A percentile compares a stretch with the other conserved stretches of the same genome.
Conservation (phyloP, 2,797 vertebrate genomes). For the Alfaro cultratus region DNA sequence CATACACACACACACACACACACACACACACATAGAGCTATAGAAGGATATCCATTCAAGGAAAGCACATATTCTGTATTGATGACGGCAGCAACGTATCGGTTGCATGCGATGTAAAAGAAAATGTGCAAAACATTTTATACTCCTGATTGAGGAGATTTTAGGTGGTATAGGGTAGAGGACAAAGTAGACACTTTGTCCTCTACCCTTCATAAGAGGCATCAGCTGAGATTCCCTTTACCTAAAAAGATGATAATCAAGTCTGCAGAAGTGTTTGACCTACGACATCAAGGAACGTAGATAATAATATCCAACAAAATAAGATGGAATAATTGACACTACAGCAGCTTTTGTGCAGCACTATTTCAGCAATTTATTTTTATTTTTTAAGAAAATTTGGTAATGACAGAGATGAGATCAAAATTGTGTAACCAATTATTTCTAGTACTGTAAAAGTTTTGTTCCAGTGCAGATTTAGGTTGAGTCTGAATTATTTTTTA, state of each 20-base stretch:
- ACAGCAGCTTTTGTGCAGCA: background rate
- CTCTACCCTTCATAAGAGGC: background rate
- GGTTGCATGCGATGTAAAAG: background rate
- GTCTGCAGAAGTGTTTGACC: background rate
- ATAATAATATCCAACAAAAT: background rate
- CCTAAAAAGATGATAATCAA: background rate
- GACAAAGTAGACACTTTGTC: background rate
- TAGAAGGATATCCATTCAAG: conserved; percentile 59
- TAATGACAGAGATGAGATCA: background rate
- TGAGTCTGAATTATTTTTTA: background rate
- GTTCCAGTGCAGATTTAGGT: background rate
- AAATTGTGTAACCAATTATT: background rate
- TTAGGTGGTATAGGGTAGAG: background rate
- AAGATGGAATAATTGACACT: background rate
- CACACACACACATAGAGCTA: conserved; percentile 22
- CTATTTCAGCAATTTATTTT: background rate
- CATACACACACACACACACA: conserved; percentile 4
- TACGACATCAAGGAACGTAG: background rate
- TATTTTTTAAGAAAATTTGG: background rate
- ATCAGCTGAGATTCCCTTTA: background rate
- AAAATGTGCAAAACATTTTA: background rate
- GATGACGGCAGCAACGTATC: background rate
- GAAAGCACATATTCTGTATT: conserved; percentile 22
- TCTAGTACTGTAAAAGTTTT: background rate
- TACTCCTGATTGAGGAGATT: background rate